Base-by-base conservation (phyloP, 2,888 invertebrate species). In the Hanleya hanleyi region DNA sequence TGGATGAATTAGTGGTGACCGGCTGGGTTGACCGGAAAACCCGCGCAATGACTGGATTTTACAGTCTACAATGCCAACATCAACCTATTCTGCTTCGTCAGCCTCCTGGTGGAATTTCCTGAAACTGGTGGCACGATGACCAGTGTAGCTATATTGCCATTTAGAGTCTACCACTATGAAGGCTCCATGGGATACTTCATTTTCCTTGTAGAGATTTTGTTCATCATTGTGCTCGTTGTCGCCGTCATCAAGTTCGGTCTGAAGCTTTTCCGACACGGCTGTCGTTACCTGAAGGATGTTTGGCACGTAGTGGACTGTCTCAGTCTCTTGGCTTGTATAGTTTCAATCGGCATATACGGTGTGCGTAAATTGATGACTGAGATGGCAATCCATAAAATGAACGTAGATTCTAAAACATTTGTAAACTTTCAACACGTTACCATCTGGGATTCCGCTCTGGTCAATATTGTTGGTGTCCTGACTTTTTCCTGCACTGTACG, bases 391-490 rank as follows among this genome's bases (percentile, higher is more conserved):
- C 57, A 29, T 26, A 1, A 26, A 22, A 29, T 29, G 15, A 22
- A 29, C 4, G 1, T 29, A 26, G 9, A 57, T 26, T 18, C 22
- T 15, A 22, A 32, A 4, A 22, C 22, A 26, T 57, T 57, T 57
- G 32, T 57, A 77, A 85, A 84, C 78, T 86, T 84, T 71, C 84
- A 84, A 71, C 77, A 82, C 18, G 72, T 86, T 36, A 79, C 86
- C 1, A 69, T 80, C 70, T 86, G 84, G 85, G 82, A 85, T 67
- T 81, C 83, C n/a, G 67, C 83, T 29, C 83, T 84, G 67, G 77
- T 81, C 41, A 78, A 76, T 47, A 51, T 85, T 18, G 51, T 84
- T 29, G 84, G 57, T 15, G 1, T 57, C 1, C 26, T 57, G 86
- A 57, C 57, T 26, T 57, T 57, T 26, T 29, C 57, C 2, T 57